Base-by-base conservation (phyloP, 1,140 invertebrate genomes). In the Hylaeus volcanicus region DNA sequence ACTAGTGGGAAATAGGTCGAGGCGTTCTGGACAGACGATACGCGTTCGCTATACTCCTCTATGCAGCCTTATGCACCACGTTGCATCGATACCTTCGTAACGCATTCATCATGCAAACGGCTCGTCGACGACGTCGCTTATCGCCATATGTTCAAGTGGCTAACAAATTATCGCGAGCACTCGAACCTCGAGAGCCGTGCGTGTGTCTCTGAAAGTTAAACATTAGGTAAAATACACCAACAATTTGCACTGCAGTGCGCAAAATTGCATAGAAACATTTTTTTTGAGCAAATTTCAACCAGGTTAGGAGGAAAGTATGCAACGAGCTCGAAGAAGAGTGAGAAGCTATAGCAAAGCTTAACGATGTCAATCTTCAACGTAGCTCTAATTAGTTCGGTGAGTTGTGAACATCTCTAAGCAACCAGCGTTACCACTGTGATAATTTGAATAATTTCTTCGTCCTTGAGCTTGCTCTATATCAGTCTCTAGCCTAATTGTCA, bases 91-190 rank as follows among this genome's bases (percentile, higher is more conserved):
- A 48, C 45, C 56, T 53, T 83, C 43, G 14, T 64, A 51, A 65
- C 56, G 39, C 81, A 80, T 77, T 80, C 74, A 86, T 86, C 85
- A 86, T 86, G 71, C 75, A 80, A 60, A 41, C 65, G 39, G 48
- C 14, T 45, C 43, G 55, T 82, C 68, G 75, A 68, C 79, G 58
- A 74, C n/a, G 55, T 74, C 43, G 48, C 48, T 79, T 84, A 63
- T 86, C 79, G 45, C 74, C 63, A 64, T 45, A 37, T 12, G n/a
- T 56, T 74, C 74, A 53, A 82, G 85, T 79, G 79, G 70, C 61
- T 58, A 12, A 8, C 15, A 1, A 5, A 53, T 74, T 65, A 78
- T 68, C 76, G 75, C 37, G 0, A 45, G 51, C 60, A 64, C 15
- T 83, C 72, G 56, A 39, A 69, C 14, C 37, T 53, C 70, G 48